These are phyloP conservation scores for Alca torda DNA, from an alignment of 2,797 vertebrate species.

Conservation along the genomic window DNA sequence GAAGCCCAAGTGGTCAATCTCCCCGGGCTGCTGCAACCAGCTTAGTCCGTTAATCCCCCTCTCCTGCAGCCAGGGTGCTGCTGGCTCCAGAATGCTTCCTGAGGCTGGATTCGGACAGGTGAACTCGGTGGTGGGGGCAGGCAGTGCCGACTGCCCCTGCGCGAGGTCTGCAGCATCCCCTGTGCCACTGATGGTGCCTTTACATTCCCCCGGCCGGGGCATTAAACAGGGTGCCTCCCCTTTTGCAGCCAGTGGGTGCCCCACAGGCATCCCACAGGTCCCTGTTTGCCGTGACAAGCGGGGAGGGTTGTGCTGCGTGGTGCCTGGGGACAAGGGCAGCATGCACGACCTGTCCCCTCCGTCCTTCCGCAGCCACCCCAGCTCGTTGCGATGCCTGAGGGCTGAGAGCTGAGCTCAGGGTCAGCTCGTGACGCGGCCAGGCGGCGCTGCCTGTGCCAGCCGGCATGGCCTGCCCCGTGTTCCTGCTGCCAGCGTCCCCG, in stretches of 20 bases:
- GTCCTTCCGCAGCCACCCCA: background rate
- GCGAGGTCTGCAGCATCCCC: background rate
- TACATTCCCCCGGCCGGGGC: background rate
- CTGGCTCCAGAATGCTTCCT: background rate
- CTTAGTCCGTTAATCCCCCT: background rate
- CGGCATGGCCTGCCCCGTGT: background rate
- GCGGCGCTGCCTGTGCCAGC: background rate
- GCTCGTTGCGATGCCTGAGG: accelerated
- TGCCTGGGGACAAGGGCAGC: background rate
- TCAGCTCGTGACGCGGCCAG: background rate
- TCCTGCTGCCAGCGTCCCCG: background rate
- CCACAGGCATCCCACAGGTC: accelerated
- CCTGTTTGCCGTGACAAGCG: background rate
- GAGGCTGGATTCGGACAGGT: background rate
- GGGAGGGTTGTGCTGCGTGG: accelerated
- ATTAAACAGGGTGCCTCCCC: accelerated
- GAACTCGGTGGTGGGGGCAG: accelerated
- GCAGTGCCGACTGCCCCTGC: accelerated
- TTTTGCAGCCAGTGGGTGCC: background rate
- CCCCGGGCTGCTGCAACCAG: background rate
- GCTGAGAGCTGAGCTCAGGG: background rate
- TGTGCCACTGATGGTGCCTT: background rate
- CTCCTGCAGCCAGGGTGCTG: background rate
- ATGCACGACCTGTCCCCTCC: background rate
- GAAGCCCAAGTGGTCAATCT: accelerated